These are phyloP conservation scores for Branchellion lobata DNA, from an alignment of 2,888 invertebrate genomes.

Conservation along the genomic window DNA sequence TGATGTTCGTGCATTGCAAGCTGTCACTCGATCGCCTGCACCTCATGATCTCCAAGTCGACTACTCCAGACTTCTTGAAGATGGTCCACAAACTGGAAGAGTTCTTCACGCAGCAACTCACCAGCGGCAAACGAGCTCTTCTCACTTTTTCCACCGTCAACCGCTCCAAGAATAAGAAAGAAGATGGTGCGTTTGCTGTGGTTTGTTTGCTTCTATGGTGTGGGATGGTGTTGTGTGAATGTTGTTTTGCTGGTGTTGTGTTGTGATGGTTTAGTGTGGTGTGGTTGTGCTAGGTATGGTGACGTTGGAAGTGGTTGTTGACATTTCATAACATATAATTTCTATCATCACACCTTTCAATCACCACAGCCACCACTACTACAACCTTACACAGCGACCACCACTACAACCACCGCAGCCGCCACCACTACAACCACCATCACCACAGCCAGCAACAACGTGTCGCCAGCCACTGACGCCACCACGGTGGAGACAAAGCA, in stretches of 20 bases:
- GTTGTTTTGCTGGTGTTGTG: too few relatives aligned
- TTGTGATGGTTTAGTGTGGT: too few relatives aligned
- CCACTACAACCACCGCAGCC: too few relatives aligned
- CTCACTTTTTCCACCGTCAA: conserved; percentile 68
- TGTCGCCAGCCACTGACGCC: not conserved
- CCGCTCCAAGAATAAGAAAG: conserved; percentile 41
- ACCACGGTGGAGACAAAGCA: conserved; percentile 64
- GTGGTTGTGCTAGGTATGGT: too few relatives aligned
- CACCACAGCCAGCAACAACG: not conserved
- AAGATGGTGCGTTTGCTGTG: conserved; percentile 33
- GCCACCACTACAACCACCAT: too few relatives aligned
- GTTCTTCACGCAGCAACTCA: conserved; percentile 96
- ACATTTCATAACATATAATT: too few relatives aligned
- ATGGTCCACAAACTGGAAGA: conserved; percentile 94
- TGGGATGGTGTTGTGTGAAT: too few relatives aligned
- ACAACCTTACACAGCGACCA: too few relatives aligned
- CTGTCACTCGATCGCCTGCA: conserved; percentile 92
- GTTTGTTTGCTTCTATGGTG: not conserved
- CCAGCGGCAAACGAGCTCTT: conserved; percentile 88
- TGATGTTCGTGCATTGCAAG: conserved; percentile 87
- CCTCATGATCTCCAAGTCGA: conserved; percentile 92
- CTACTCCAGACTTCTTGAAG: conserved; percentile 91
- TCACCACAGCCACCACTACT: not conserved
- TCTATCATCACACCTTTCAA: not conserved
- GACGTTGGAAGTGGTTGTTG: too few relatives aligned